Percentiles rank a stretch among this genome's conserved stretches.
Evolutionary conservation across 2,797 vertebrate species (phyloP).

Genomic region (Myotis daubentonii): DNA sequence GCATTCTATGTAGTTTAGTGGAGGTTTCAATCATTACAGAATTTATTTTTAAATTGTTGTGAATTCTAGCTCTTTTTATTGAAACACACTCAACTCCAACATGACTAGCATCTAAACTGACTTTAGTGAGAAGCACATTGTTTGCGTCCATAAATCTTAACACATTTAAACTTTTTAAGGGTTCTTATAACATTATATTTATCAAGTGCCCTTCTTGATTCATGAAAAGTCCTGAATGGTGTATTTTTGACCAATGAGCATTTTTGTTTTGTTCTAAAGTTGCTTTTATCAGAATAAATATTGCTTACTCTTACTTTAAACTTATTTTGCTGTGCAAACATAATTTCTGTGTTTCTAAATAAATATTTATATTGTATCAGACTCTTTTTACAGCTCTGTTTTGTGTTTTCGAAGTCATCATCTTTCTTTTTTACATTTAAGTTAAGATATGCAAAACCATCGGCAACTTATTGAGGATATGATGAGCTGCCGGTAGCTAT

Average conservation of each 20-base stretch:
- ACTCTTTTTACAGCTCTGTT: slow-evolving; percentile 62
- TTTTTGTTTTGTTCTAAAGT: slow-evolving; percentile 51
- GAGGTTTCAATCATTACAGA: slow-evolving; percentile 25
- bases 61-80: slow-evolving; percentile 67
- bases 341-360: slow-evolving; percentile 24
- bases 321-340: slow-evolving; percentile 57
- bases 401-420: slow-evolving; percentile 63
- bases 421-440: slow-evolving; percentile 65
- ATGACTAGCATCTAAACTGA: slow-evolving; percentile 48
- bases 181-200: neutral
- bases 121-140: neutral
- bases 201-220: neutral
- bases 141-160: neutral
- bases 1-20: slow-evolving; percentile 17
- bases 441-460: slow-evolving; percentile 66
- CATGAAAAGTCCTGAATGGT: neutral
- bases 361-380: slow-evolving; percentile 50
- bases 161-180: neutral
- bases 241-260: slow-evolving; percentile 26
- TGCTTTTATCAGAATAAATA: slow-evolving; percentile 45
- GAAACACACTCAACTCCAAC: slow-evolving; percentile 57
- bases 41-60: slow-evolving; percentile 66
- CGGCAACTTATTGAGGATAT: slow-evolving; percentile 75
- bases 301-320: slow-evolving; percentile 28
- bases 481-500: slow-evolving; percentile 60